phyloP scores from a whole-genome alignment of 2,797 vertebrate genomes.

The Sebastes iracundus region DNA sequence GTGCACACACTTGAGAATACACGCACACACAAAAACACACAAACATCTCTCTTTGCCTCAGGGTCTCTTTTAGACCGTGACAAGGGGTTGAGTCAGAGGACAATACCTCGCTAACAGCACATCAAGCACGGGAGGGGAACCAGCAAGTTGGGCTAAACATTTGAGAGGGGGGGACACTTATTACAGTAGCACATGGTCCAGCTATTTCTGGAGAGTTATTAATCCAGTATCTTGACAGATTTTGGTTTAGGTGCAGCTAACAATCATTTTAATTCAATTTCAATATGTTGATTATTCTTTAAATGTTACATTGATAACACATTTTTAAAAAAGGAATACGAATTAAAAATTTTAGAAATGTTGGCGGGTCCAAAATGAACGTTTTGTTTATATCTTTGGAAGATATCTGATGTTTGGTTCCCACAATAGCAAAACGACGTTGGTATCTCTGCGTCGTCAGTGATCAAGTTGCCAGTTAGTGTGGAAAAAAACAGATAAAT shows the following conservation, averaged over 20 bases:
- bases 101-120: conserved; percentile 41
- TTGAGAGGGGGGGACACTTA: conserved; percentile 2
- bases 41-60: conserved; percentile 27
- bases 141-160: conserved; percentile 1
- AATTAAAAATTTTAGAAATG: too few relatives aligned
- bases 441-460: too few relatives aligned
- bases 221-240: background rate
- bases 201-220: background rate
- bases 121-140: conserved; percentile 3
- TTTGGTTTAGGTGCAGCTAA: background rate
- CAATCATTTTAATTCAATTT: background rate
- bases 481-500: too few relatives aligned
- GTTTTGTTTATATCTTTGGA: too few relatives aligned
- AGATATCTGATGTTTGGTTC: too few relatives aligned
- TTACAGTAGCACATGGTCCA: background rate
- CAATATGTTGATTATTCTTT: background rate
- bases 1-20: conserved; percentile 21
- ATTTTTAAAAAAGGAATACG: too few relatives aligned
- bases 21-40: background rate
- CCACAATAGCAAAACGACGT: too few relatives aligned
- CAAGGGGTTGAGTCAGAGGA: conserved; percentile 40
- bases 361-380: too few relatives aligned
- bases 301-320: background rate
- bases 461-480: too few relatives aligned
- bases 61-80: conserved; percentile 53